A percentile compares a stretch with the other conserved stretches of the same genome.
phyloP scores from a whole-genome alignment of 2,797 vertebrate genomes.

The Nasua narica region DNA sequence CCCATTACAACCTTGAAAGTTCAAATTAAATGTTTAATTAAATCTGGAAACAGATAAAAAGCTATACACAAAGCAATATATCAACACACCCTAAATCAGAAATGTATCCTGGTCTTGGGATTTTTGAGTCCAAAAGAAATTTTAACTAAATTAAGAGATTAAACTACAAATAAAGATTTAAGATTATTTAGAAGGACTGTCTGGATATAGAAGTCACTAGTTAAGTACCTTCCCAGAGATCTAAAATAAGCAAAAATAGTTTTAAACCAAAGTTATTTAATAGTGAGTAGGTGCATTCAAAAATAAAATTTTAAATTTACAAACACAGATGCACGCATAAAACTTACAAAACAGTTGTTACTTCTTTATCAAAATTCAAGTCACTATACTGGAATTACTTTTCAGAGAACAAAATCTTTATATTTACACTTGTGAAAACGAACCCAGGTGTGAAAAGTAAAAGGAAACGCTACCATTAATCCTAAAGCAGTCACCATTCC shows the following conservation, averaged over 20 bases:
- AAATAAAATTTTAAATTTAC: conserved; percentile 8
- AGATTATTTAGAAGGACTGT: neutral
- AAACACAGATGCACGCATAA: neutral
- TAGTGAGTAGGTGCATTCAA: neutral
- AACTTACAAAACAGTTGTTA: neutral
- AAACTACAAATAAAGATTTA: conserved; percentile 28
- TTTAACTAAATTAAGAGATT: neutral
- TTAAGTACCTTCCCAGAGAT: neutral
- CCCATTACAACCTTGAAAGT: conserved; percentile 7
- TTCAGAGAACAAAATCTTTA: conserved; percentile 1
- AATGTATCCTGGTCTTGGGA: conserved; percentile 2
- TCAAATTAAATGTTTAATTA: conserved; percentile 29
- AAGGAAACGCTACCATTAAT: neutral
- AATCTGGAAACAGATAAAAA: conserved; percentile 36
- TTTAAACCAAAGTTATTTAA: conserved; percentile 20
- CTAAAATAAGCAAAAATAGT: neutral
- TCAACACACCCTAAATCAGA: conserved; percentile 23
- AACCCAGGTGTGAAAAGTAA: neutral
- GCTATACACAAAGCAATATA: conserved; percentile 9
- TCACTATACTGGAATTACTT: conserved; percentile 13
- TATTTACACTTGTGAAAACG: conserved; percentile 5
- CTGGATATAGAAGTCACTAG: neutral
- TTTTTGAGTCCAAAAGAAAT: neutral
- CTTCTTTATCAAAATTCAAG: conserved; percentile 31
- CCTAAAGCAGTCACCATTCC: neutral